Evolutionary conservation across 2,888 invertebrate genomes (phyloP), one percentile per base, ranked within the genome.

Genomic region (Encarsia formosa): DNA sequence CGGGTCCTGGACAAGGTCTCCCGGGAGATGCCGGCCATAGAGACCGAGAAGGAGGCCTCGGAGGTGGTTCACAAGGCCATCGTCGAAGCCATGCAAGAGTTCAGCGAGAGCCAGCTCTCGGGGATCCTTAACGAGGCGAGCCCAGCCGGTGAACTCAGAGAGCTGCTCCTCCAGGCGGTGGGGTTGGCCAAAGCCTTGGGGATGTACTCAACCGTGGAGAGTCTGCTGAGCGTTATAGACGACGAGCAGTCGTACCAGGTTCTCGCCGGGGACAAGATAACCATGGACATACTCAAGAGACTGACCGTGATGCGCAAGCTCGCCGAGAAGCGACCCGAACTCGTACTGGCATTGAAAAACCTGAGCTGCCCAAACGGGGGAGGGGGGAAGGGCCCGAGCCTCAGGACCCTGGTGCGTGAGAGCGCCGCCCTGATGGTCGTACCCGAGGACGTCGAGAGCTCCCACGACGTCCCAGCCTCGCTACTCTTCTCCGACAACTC

Each of bases 381-480:
- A 54, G 86, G 85, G 51, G 80, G 83, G 52, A 81, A 80, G 18
- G 86, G 88, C 74, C 84, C 87, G 29, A 79, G 82, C 56, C 76
- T 88, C 19, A 77, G 87, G 42, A 84, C 85, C 65, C 75, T 88
- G 42, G 84, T 88, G 1, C 76, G 86, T 62, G 86, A 87, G 69
- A 87, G 87, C 69, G 87, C 85, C 2, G 82, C 83, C 5, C 73
- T 88, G 22, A 81, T 87, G 78, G 81, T 84, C 16, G 79, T 83
- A 22, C 83, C 84, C 0, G 83, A 84, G 69, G 82, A 83, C 61
- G 72, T 76, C 3, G 71, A 80, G 62, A 83, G 82, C 32, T 87
- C 88, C 2, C 81, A 78, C 56, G 86, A 87, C 57, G 81, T 88
- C n/a, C 88, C 88, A 13, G 71, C 82, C 4, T 80, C 81, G 50